Percentiles rank a stretch among this genome's conserved stretches.
These are phyloP conservation scores for Paedocypris sp. DNA, from an alignment of 2,113 vertebrate species.

Conservation along the genomic window DNA sequence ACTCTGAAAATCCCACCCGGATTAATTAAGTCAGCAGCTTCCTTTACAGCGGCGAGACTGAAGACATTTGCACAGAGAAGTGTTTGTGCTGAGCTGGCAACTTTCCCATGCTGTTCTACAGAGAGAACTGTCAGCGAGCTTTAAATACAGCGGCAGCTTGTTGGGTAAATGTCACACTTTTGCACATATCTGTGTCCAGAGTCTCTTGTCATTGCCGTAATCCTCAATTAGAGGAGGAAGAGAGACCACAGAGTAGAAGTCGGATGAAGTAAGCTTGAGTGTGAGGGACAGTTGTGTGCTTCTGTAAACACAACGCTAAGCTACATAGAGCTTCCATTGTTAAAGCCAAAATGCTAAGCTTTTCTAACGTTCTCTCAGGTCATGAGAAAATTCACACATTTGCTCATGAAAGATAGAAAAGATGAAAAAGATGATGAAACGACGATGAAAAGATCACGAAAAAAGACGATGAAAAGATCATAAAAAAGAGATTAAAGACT, in stretches of 20 bases:
- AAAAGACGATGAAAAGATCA: too few species aligned
- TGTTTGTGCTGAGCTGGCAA: slow-evolving; percentile 19
- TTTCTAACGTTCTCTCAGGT: too few species aligned
- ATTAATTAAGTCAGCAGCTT: slow-evolving; percentile 19
- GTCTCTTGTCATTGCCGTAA: not conserved
- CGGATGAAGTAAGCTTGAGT: not conserved
- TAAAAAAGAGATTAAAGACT: too few species aligned
- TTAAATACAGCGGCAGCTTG: not conserved
- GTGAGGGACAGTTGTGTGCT: not conserved
- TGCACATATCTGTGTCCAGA: not conserved
- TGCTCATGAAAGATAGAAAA: too few species aligned
- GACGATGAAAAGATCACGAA: too few species aligned
- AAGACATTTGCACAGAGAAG: slow-evolving; percentile 6
- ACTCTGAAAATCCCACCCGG: not conserved
- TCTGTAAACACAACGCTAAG: not conserved
- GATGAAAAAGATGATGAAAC: not conserved
- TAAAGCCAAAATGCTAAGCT: too few species aligned
- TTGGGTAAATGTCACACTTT: not conserved
- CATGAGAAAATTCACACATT: slow-evolving; percentile 1
- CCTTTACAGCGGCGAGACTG: not conserved
- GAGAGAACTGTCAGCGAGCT: too few species aligned
- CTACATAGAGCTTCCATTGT: not conserved
- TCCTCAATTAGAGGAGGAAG: not conserved
- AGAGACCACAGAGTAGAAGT: not conserved
- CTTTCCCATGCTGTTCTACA: not conserved